phyloP scores from a whole-genome alignment of 2,888 invertebrate genomes.

The Stenodera caucasica region DNA sequence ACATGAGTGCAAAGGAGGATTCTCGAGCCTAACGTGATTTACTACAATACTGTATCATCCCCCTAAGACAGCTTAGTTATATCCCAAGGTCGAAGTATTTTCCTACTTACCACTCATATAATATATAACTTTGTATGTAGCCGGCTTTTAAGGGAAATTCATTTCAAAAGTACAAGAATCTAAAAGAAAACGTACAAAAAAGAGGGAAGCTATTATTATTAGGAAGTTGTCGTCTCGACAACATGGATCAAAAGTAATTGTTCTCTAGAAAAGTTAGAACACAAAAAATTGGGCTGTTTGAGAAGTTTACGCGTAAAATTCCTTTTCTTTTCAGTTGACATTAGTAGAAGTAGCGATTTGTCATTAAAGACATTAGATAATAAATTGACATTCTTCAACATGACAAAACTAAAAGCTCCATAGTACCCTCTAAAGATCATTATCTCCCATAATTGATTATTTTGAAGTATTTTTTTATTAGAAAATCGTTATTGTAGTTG shows the following conservation, averaged over 20 bases:
- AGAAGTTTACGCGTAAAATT: not conserved
- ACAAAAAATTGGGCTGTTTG: slow-evolving; percentile 1
- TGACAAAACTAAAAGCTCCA: not conserved
- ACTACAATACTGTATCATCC: slow-evolving; percentile 47
- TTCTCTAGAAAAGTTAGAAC: not conserved
- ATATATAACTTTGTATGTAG: slow-evolving; percentile 22
- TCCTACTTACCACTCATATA: slow-evolving; percentile 9
- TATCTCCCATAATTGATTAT: not conserved
- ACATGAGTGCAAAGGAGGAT: slow-evolving; percentile 27
- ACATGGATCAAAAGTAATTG: slow-evolving; percentile 4
- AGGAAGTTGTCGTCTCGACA: not conserved
- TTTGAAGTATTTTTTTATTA: too few species aligned
- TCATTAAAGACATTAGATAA: not conserved
- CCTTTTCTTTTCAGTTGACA: not conserved
- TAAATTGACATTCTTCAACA: not conserved
- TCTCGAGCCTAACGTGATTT: slow-evolving; percentile 44
- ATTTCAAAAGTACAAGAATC: slow-evolving; percentile 10
- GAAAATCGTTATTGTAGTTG: too few species aligned
- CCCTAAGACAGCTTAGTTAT: slow-evolving; percentile 42
- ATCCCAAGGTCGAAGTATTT: slow-evolving; percentile 23
- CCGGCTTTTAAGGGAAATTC: slow-evolving; percentile 26
- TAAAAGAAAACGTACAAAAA: not conserved
- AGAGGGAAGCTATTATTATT: not conserved
- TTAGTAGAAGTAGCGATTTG: not conserved
- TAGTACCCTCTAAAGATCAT: not conserved